Evolutionary conservation across 2,113 vertebrate genomes (phyloP), one percentile per base, ranked within the genome.

Genomic region (Cottus gobio): DNA sequence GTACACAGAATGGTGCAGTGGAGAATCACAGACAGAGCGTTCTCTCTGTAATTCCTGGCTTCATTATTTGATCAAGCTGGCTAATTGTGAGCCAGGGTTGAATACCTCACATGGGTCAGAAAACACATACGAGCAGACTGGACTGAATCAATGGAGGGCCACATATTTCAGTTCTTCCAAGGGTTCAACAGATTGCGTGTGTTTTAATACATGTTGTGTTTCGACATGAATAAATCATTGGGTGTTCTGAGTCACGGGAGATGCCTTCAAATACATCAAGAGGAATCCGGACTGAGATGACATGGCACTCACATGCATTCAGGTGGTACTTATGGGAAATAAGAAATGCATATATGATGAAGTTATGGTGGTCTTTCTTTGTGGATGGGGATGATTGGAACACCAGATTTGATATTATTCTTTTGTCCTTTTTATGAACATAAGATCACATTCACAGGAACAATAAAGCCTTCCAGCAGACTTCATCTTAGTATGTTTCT

Each of bases 211-310:
- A 82, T 71, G n/a, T 57, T 87, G 68, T 0, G n/a, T 80, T 74
- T 87, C 64, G 83, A 74, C 74, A 92, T 90, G 85, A 92, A 90
- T 90, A 79, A 89, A 86, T 81, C 71, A 91, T 78, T 1, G 1
- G 56, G 67, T 10, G 13, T 42, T 74, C 39, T 13, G 36, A n/a
- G 73, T 62, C 50, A 0, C n/a, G 67, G 75, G 83, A 79, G 36
- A 62, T 12, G 44, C 39, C 76, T 80, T 87, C 72, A 82, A n/a
- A 74, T 85, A 61, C 46, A 56, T 75, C 73, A 66, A 69, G 64
- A 24, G 57, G 61, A 66, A 77, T 36, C 44, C 37, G 62, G 48
- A 24, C 50, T 15, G 24, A 71, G 69, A 63, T 44, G 62, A 82
- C 39, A 46, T 31, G 67, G 20, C 7, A 18, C 58, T 64, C 36